Evolutionary conservation across 1,140 invertebrate species (phyloP).

Genomic region (Zaprionus taronus): DNA sequence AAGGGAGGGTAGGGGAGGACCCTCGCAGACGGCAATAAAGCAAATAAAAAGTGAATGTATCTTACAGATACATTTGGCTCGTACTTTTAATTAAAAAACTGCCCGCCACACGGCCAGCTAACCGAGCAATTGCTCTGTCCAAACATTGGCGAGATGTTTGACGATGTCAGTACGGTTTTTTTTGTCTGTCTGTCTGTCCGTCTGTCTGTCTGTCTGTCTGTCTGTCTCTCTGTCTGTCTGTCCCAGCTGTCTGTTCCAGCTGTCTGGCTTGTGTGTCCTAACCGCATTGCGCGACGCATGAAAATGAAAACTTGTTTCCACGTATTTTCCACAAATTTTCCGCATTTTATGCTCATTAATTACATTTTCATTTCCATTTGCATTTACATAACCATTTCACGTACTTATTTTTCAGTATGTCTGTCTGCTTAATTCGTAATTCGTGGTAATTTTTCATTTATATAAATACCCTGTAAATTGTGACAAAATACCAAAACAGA

Average conservation of each 20-base stretch:
- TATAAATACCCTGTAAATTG: constrained; percentile 17
- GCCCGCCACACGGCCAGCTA: constrained; percentile 16
- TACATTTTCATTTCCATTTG: constrained; percentile 75
- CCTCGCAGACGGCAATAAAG: constrained; percentile 37
- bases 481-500: not conserved
- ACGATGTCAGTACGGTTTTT: constrained; percentile 56
- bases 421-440: constrained; percentile 23
- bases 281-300: constrained; percentile 44
- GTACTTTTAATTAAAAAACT: constrained; percentile 52
- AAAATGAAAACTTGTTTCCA: constrained; percentile 74
- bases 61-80: constrained; percentile 43
- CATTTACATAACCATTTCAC: constrained; percentile 78
- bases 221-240: not conserved
- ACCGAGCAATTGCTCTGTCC: constrained; percentile 50
- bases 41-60: constrained; percentile 63
- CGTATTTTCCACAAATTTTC: constrained; percentile 70
- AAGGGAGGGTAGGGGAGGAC: not conserved
- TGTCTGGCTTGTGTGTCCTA: constrained; percentile 14
- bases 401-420: constrained; percentile 27
- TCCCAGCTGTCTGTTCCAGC: constrained; percentile 10
- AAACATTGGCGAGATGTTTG: constrained; percentile 68
- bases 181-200: not conserved
- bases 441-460: constrained; percentile 7
- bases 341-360: constrained; percentile 81
- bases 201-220: not conserved